phyloP scores from a whole-genome alignment of 2,113 vertebrate species.

The Cyanoramphus novaezelandiae region DNA sequence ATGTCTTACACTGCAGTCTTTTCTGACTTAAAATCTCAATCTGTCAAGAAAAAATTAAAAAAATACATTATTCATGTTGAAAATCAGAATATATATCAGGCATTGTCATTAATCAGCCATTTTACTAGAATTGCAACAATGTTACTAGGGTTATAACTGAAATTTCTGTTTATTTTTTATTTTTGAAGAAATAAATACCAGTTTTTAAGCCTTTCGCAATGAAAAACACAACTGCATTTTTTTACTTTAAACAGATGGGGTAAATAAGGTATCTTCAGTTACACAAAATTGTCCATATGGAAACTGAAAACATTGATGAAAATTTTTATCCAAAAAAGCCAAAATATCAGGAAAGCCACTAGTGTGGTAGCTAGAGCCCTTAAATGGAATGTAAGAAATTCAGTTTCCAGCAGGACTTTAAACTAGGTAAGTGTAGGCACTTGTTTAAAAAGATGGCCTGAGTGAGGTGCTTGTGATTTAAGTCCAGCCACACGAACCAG shows the following conservation, averaged over 20 bases:
- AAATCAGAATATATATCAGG: not conserved
- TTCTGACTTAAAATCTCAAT: constrained; percentile 46
- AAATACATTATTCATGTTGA: not conserved
- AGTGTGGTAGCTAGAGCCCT: not conserved
- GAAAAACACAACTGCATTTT: not conserved
- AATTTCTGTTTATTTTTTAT: not conserved
- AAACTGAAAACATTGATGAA: not conserved
- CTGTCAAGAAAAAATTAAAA: constrained; percentile 3
- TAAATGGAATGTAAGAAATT: not conserved
- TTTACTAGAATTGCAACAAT: not conserved
- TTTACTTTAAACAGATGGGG: not conserved
- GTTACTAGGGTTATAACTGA: not conserved
- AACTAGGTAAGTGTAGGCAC: not conserved
- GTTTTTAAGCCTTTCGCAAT: not conserved
- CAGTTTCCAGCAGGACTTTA: not conserved
- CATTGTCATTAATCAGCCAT: not conserved
- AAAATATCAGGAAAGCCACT: not conserved
- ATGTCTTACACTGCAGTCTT: not conserved
- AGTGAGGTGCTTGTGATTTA: not conserved
- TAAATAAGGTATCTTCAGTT: not conserved
- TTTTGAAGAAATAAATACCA: not conserved
- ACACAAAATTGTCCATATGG: not conserved
- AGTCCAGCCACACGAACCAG: not conserved
- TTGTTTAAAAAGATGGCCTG: not conserved
- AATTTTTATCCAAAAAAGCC: not conserved